Conservation (phyloP, 1,140 invertebrate species). For the Drosophila pachea region DNA sequence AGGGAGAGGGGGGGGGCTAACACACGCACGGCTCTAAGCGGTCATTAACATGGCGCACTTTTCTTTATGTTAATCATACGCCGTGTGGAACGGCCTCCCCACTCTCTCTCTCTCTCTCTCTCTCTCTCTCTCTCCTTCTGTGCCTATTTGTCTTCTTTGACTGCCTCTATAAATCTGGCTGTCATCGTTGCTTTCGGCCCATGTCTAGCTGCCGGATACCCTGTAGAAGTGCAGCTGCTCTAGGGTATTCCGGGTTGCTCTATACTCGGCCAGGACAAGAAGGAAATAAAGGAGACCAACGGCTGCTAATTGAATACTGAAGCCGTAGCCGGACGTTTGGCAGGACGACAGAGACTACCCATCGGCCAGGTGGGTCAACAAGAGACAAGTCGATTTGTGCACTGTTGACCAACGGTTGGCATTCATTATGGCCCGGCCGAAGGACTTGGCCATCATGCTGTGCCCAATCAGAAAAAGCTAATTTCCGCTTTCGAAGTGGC, state of each 20-base stretch:
- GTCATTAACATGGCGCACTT: conserved; percentile 73
- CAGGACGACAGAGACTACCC: too few species aligned
- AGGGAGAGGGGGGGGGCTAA: too few species aligned
- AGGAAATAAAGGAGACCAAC: too few species aligned
- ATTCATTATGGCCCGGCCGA: neutral
- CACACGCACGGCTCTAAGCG: conserved; percentile 54
- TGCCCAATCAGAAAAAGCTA: conserved; percentile 57
- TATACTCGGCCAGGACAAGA: too few species aligned
- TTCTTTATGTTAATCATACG: conserved; percentile 59
- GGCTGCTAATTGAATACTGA: too few species aligned
- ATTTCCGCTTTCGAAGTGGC: conserved; percentile 59
- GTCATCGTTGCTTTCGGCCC: conserved; percentile 25
- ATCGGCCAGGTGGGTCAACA: too few species aligned
- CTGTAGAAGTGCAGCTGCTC: too few species aligned
- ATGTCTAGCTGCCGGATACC: too few species aligned
- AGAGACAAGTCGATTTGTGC: too few species aligned
- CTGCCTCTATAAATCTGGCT: neutral
- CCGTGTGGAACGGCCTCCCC: conserved; percentile 23
- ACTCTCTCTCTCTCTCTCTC: neutral
- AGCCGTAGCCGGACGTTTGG: too few species aligned
- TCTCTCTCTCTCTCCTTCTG: neutral
- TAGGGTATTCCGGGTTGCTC: too few species aligned
- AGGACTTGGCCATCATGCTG: conserved; percentile 4
- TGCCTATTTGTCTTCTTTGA: neutral
- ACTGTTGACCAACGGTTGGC: neutral